A percentile compares a stretch with the other conserved stretches of the same genome.
Conservation (phyloP, 2,113 vertebrate genomes). For the Oceanites oceanicus region DNA sequence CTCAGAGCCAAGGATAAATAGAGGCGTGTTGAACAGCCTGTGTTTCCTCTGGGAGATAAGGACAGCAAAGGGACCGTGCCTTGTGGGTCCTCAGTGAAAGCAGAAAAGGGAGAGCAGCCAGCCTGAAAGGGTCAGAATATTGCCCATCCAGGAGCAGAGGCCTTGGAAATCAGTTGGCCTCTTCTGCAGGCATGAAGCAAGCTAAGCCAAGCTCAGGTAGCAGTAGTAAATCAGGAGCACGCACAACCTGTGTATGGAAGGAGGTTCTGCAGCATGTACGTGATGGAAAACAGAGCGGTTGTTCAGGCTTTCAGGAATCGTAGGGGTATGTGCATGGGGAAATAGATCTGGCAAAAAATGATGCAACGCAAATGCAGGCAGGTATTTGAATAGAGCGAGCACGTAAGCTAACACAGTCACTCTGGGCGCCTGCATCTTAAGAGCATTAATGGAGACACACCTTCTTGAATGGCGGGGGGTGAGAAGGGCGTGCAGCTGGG, state of each 20-base stretch:
- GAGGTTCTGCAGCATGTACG: neutral
- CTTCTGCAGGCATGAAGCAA: neutral
- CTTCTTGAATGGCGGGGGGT: neutral
- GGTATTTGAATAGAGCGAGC: neutral
- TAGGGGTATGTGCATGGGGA: rapidly evolving
- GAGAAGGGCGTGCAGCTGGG: neutral
- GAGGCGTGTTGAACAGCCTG: neutral
- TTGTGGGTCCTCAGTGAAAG: neutral
- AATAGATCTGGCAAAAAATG: neutral
- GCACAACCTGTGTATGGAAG: neutral
- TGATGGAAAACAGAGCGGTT: neutral
- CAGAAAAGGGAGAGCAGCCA: neutral
- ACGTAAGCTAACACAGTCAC: rapidly evolving
- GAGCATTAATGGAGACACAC: neutral
- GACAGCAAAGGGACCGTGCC: neutral
- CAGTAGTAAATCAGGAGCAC: too few species aligned
- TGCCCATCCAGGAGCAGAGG: too few species aligned
- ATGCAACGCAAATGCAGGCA: rapidly evolving
- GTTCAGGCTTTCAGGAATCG: rapidly evolving
- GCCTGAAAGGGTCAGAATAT: neutral
- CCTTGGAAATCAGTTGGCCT: neutral
- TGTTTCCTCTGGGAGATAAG: neutral
- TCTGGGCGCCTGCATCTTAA: neutral
- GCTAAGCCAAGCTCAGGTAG: neutral
- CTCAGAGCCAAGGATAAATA: neutral